Base-by-base conservation (phyloP, 2,888 invertebrate species). In the Eilema griseolum region DNA sequence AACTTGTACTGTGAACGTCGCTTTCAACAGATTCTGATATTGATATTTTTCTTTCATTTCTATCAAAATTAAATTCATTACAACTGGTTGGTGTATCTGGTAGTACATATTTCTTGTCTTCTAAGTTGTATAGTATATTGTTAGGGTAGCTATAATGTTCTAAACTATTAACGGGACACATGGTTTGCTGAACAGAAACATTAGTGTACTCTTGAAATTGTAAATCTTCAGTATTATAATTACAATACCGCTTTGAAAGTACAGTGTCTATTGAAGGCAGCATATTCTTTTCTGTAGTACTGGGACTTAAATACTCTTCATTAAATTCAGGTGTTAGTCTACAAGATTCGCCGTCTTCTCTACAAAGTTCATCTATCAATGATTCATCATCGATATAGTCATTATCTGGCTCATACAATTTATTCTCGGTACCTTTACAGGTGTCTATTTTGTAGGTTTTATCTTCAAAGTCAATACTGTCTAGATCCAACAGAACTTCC, bases 371-470 rank as follows among this genome's bases (percentile, higher is more conserved):
- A 70, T 95, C 95, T 60, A 95, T 93, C 16, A 95, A 80, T 20
- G 93, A 95, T 84, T 95, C 95, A 60, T 95, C 95, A 70, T 95
- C 95, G 61, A 95, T 95, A 60, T 95, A 95, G 64, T 95, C 94
- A 69, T 90, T 90, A 67, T 88, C 93, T n/a, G 81, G 75, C 73
- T 90, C 88, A 73, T 87, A 90, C 31, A 82, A 75, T 72, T 86
- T 89, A 4, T 76, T 82, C n/a, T 74, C 76, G 72, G 85, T 83
- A 28, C 83, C 86, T 75, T 86, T 89, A 33, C 77, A 84, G 52
- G 81, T 82, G 8, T 86, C 85, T 3, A 86, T 86, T 82, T 90
- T 90, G 57, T 87, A 87, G 70, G 86, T 90, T 75, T 87, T 89
- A 37, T 91, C 92, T 75, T 92, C 94, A 75, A 93, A 94, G 61